Conservation (phyloP, 2,888 invertebrate species). For the Pheosia tremula region DNA sequence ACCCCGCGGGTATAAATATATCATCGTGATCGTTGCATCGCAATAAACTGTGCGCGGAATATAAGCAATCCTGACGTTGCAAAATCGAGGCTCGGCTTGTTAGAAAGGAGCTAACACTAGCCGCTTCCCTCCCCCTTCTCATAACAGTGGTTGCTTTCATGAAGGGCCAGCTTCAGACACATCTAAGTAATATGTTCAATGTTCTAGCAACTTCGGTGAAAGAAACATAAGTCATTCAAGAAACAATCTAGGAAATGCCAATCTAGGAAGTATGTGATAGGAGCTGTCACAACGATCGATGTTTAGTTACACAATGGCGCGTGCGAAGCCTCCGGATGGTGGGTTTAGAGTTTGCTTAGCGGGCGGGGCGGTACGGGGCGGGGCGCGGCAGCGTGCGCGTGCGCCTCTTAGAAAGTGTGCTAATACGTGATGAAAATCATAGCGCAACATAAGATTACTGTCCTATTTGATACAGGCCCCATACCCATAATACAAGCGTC, state of each 20-base stretch:
- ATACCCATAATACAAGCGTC: no score
- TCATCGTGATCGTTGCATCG: background rate
- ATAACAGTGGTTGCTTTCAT: no score
- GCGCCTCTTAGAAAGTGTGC: conserved; percentile 59
- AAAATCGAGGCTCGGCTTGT: conserved; percentile 8
- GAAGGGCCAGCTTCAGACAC: no score
- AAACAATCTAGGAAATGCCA: background rate
- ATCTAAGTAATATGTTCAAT: no score
- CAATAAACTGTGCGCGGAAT: conserved; percentile 20
- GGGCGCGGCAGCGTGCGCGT: conserved; percentile 20
- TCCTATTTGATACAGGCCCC: background rate
- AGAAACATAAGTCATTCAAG: background rate
- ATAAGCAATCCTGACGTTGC: conserved; percentile 19
- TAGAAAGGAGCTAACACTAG: conserved; percentile 1
- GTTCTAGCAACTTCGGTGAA: background rate
- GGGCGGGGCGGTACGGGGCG: conserved; percentile 7
- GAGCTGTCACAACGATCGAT: conserved; percentile 31
- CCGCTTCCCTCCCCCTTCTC: conserved; percentile 6
- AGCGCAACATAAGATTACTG: conserved; percentile 7
- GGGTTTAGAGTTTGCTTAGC: conserved; percentile 43
- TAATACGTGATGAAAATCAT: conserved; percentile 64
- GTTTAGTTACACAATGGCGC: conserved; percentile 52
- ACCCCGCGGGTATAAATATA: background rate
- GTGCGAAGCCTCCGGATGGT: conserved; percentile 45
- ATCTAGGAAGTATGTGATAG: conserved; percentile 30